These are phyloP conservation scores for Allygus modestus DNA, from an alignment of 2,888 invertebrate species.

Conservation along the genomic window DNA sequence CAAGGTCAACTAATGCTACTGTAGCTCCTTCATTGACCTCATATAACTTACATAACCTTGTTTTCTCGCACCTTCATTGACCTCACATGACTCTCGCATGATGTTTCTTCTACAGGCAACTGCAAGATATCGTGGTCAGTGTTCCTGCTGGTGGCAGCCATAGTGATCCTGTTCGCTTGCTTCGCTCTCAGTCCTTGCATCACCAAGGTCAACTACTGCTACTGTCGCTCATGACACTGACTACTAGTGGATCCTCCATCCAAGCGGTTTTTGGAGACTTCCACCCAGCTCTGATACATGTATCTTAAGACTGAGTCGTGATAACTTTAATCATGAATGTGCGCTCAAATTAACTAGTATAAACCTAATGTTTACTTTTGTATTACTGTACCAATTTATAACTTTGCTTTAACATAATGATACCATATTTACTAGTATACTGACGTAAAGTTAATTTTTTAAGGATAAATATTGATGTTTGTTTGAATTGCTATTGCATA, in stretches of 20 bases:
- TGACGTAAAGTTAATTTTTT: background rate
- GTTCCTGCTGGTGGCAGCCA: slow-evolving; percentile 50
- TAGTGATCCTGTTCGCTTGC: slow-evolving; percentile 42
- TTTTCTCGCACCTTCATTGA: too few relatives aligned
- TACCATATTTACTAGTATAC: background rate
- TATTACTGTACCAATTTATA: background rate
- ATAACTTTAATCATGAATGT: background rate
- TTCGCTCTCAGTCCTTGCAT: slow-evolving; percentile 40
- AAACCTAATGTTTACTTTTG: background rate
- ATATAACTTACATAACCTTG: too few relatives aligned
- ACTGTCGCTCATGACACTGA: slow-evolving; percentile 43
- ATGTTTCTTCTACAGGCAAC: slow-evolving; percentile 37
- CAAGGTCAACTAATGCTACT: too few relatives aligned
- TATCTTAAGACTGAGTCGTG: background rate
- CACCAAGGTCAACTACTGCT: slow-evolving; percentile 51
- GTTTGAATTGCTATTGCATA: too few relatives aligned
- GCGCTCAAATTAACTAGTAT: background rate
- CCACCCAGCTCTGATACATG: slow-evolving; percentile 25
- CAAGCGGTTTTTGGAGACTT: slow-evolving; percentile 37
- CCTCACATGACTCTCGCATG: too few relatives aligned
- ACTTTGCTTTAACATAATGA: background rate
- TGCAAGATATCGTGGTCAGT: slow-evolving; percentile 59
- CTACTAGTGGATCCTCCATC: slow-evolving; percentile 29
- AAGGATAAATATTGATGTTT: background rate
- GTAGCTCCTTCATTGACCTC: too few relatives aligned